Evolutionary conservation across 2,888 invertebrate genomes (phyloP).

Genomic region (Rhagium mordax): DNA sequence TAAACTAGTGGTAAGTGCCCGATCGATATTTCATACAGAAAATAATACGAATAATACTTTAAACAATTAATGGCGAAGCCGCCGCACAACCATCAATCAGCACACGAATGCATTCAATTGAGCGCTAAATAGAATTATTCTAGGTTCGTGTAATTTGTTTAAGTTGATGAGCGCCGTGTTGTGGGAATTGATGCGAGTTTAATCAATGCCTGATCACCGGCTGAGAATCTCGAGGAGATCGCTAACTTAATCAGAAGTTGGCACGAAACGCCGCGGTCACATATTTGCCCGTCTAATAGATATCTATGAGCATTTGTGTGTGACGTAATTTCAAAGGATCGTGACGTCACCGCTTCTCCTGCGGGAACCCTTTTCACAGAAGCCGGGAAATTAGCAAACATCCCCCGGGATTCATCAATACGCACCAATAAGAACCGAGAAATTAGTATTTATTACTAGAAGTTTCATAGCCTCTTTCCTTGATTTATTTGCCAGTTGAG

Average conservation of each 20-base stretch:
- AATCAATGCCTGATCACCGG: constrained; percentile 65
- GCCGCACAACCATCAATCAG: not conserved
- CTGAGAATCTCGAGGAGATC: constrained; percentile 45
- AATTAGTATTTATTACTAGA: constrained; percentile 46
- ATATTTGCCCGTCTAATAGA: constrained; percentile 65
- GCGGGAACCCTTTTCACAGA: constrained; percentile 24
- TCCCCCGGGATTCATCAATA: constrained; percentile 48
- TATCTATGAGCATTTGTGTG: constrained; percentile 66
- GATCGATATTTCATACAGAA: not conserved
- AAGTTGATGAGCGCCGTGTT: constrained; percentile 53
- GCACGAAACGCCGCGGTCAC: constrained; percentile 64
- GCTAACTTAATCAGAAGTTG: constrained; percentile 68
- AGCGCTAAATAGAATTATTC: constrained; percentile 49
- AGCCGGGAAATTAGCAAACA: constrained; percentile 47
- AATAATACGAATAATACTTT: not conserved
- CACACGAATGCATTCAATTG: not conserved
- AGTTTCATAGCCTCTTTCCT: constrained; percentile 30
- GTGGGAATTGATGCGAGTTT: constrained; percentile 64
- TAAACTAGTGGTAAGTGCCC: not conserved
- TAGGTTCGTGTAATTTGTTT: constrained; percentile 54
- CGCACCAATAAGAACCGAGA: constrained; percentile 33
- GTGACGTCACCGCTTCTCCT: constrained; percentile 58
- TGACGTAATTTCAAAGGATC: constrained; percentile 32
- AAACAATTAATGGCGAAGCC: not conserved
- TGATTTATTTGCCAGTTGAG: constrained; percentile 11